These are phyloP conservation scores for Seladonia tumulorum DNA, from an alignment of 2,888 invertebrate genomes.

Conservation along the genomic window DNA sequence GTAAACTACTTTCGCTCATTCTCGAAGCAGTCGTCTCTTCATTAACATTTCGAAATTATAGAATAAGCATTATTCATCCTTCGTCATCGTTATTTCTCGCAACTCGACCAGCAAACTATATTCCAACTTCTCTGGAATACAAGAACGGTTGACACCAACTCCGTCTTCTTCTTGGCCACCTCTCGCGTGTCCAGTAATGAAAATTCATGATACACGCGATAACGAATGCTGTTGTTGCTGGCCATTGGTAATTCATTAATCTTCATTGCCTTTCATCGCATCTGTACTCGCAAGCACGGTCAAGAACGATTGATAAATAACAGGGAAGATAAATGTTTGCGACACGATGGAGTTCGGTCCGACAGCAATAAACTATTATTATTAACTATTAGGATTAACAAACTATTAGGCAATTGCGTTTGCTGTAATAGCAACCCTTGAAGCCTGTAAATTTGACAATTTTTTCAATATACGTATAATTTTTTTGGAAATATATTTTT, in stretches of 20 bases:
- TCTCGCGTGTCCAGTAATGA: neutral
- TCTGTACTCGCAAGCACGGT: neutral
- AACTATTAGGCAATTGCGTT: too few relatives aligned
- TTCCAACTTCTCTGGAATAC: neutral
- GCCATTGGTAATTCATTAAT: slow-evolving; percentile 15
- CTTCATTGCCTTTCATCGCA: neutral
- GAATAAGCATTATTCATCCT: neutral
- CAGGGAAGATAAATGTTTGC: neutral
- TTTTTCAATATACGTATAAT: too few relatives aligned
- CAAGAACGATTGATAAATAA: neutral
- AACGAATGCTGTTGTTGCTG: slow-evolving; percentile 12
- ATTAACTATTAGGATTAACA: too few relatives aligned
- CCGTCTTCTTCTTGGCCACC: neutral
- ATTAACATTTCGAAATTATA: neutral
- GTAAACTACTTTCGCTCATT: neutral
- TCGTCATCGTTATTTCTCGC: neutral
- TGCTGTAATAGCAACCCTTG: too few relatives aligned
- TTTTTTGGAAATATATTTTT: too few relatives aligned
- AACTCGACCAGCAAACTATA: neutral
- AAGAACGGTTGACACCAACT: neutral
- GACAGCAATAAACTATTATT: too few relatives aligned
- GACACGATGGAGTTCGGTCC: neutral
- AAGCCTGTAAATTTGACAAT: too few relatives aligned
- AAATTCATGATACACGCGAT: neutral
- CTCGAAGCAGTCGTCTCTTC: neutral